Percentiles rank a stretch among this genome's conserved stretches.
These are phyloP conservation scores for Epistrophe eligans DNA, from an alignment of 2,888 invertebrate genomes.

Conservation along the genomic window DNA sequence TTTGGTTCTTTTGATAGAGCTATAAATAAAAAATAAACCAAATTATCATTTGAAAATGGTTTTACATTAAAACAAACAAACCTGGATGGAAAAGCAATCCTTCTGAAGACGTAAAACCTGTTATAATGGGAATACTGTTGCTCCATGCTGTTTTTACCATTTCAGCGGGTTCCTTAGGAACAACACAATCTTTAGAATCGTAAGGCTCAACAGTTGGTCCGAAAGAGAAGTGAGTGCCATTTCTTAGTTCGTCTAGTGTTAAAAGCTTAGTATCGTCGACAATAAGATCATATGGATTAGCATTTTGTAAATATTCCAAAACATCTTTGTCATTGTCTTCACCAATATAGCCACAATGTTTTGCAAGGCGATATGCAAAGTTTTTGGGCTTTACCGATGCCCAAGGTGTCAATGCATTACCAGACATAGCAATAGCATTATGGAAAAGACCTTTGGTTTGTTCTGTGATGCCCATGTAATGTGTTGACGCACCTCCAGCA, in stretches of 20 bases:
- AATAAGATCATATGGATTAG: conserved; percentile 79
- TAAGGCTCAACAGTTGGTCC: conserved; percentile 83
- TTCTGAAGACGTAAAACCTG: conserved; percentile 82
- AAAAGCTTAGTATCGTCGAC: conserved; percentile 79
- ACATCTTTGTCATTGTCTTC: conserved; percentile 81
- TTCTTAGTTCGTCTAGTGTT: conserved; percentile 80
- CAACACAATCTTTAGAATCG: conserved; percentile 79
- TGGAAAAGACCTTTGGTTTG: conserved; percentile 83
- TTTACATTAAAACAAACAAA: conserved; percentile 45
- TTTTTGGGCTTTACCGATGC: conserved; percentile 78
- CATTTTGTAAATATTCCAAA: conserved; percentile 79
- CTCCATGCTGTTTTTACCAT: conserved; percentile 81
- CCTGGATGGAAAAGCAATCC: conserved; percentile 82
- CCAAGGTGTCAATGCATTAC: conserved; percentile 81
- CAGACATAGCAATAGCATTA: conserved; percentile 82
- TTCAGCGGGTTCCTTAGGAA: conserved; percentile 78
- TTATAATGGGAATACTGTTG: conserved; percentile 81
- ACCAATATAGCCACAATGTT: conserved; percentile 80
- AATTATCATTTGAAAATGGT: neutral
- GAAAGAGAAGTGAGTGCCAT: conserved; percentile 80
- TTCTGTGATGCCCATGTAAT: conserved; percentile 84
- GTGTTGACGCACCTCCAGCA: conserved; percentile 84
- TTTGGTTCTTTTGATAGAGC: conserved; percentile 77
- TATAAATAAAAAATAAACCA: neutral
- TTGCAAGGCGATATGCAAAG: conserved; percentile 80